These are phyloP conservation scores for Cydia pomonella DNA, from an alignment of 1,140 invertebrate species.

Conservation along the genomic window DNA sequence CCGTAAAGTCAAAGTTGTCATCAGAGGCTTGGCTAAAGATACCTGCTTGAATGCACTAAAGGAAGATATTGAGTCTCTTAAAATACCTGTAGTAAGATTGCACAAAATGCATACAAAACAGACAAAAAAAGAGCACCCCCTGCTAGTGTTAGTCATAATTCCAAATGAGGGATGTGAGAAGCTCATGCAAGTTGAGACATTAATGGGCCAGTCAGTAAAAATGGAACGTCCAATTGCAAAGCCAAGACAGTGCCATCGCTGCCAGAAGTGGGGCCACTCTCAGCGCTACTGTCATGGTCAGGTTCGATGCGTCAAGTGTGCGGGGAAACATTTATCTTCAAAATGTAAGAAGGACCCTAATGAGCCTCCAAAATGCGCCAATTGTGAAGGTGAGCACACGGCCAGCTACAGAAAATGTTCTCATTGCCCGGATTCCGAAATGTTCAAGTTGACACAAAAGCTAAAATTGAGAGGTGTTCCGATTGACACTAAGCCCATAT, in stretches of 20 bases:
- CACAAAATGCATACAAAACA: constrained; percentile 54
- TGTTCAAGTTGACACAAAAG: constrained; percentile 34
- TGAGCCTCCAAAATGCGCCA: constrained; percentile 60
- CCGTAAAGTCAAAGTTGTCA: constrained; percentile 57
- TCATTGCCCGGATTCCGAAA: constrained; percentile 46
- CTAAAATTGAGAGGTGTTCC: not conserved
- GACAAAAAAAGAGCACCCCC: constrained; percentile 39
- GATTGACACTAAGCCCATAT: not conserved
- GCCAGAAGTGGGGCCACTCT: constrained; percentile 63
- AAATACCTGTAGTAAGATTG: constrained; percentile 53
- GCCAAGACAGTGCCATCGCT: constrained; percentile 55
- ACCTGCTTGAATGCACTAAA: constrained; percentile 48
- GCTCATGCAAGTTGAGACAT: constrained; percentile 46
- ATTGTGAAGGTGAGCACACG: constrained; percentile 58
- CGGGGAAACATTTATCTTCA: constrained; percentile 50
- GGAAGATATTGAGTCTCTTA: constrained; percentile 43
- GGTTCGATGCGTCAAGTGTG: constrained; percentile 61
- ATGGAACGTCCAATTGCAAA: constrained; percentile 51
- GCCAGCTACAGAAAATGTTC: constrained; percentile 57
- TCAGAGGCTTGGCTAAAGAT: constrained; percentile 52
- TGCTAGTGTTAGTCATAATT: constrained; percentile 52
- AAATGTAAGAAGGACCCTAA: constrained; percentile 49
- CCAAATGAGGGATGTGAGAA: constrained; percentile 49
- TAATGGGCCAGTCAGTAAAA: constrained; percentile 49
- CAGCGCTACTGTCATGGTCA: constrained; percentile 58